A percentile compares a stretch with the other conserved stretches of the same genome.
phyloP scores from a whole-genome alignment of 2,797 vertebrate species.

The Hippocampus kuda region DNA sequence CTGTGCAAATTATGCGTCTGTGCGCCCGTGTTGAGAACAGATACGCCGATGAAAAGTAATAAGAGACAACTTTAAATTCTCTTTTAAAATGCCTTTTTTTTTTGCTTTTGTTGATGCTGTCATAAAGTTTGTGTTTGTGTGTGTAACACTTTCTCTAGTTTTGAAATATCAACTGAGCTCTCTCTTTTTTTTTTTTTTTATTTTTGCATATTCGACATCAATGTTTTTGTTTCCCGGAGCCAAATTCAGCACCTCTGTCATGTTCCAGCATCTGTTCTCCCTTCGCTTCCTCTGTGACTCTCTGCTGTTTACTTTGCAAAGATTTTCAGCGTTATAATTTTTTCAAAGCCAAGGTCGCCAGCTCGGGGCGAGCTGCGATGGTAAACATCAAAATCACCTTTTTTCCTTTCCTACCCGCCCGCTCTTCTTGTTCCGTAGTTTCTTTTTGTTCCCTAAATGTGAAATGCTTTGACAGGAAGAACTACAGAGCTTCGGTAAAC shows the following conservation, averaged over 20 bases:
- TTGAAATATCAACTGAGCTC: conserved; percentile 4
- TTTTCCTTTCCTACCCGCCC: conserved; percentile 6
- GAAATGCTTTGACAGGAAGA: conserved; percentile 36
- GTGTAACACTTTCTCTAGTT: background rate
- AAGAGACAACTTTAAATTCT: background rate
- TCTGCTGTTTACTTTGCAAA: conserved; percentile 42
- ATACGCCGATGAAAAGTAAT: background rate
- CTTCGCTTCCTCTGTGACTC: conserved; percentile 21
- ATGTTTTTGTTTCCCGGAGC: conserved; percentile 17
- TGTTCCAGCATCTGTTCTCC: conserved; percentile 26
- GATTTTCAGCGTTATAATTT: conserved; percentile 33
- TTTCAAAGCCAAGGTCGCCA: conserved; percentile 45
- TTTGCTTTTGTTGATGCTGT: conserved; percentile 6
- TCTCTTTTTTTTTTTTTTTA: background rate
- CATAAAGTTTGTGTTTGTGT: conserved; percentile 5
- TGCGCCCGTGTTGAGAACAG: background rate
- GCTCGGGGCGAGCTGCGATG: conserved; percentile 32
- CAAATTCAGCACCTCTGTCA: conserved; percentile 36
- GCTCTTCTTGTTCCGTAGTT: background rate
- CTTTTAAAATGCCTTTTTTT: background rate
- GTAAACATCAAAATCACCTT: conserved; percentile 44
- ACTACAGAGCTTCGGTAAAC: conserved; percentile 46
- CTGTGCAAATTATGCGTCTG: background rate
- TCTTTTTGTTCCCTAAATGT: conserved; percentile 12
- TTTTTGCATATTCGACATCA: conserved; percentile 18